phyloP scores from a whole-genome alignment of 2,888 invertebrate species.

The Rugalucina vietnamica region DNA sequence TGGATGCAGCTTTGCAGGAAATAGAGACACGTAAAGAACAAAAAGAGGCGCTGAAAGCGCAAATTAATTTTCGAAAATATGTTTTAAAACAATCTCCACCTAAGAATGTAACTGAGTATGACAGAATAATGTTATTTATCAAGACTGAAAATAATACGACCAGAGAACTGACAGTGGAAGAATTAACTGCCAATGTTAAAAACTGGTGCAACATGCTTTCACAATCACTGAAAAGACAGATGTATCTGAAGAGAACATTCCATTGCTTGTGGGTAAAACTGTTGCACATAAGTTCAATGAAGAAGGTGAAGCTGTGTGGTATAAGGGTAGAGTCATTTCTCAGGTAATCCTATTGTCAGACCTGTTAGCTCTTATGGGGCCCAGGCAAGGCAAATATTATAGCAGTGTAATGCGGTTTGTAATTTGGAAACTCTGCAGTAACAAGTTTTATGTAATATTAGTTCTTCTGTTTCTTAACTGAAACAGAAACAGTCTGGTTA shows the following conservation, averaged over 20 bases:
- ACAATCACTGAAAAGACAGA: not conserved
- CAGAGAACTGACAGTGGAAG: constrained; percentile 20
- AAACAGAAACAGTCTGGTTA: too few relatives aligned
- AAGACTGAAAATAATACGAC: constrained; percentile 31
- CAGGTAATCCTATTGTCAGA: not conserved
- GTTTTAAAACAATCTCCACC: constrained; percentile 31
- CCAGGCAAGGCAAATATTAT: too few relatives aligned
- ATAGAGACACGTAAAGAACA: constrained; percentile 43
- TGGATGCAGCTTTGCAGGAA: constrained; percentile 26
- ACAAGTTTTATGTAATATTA: too few relatives aligned
- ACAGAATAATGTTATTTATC: not conserved
- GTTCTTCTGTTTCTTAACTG: too few relatives aligned
- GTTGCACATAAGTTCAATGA: constrained; percentile 20
- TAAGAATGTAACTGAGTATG: not conserved
- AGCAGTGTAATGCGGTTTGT: too few relatives aligned
- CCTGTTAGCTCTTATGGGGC: too few relatives aligned
- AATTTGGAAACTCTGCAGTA: too few relatives aligned
- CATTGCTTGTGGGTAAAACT: constrained; percentile 18
- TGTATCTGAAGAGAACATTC: not conserved
- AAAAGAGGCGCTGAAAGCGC: constrained; percentile 29
- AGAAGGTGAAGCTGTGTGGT: not conserved
- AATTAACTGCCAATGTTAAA: constrained; percentile 32
- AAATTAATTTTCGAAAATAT: constrained; percentile 35
- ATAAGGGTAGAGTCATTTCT: not conserved
- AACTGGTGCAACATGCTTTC: constrained; percentile 28